A percentile compares a stretch with the other conserved stretches of the same genome.
Conservation (phyloP, 2,888 invertebrate species). For the Epinotia nisella region DNA sequence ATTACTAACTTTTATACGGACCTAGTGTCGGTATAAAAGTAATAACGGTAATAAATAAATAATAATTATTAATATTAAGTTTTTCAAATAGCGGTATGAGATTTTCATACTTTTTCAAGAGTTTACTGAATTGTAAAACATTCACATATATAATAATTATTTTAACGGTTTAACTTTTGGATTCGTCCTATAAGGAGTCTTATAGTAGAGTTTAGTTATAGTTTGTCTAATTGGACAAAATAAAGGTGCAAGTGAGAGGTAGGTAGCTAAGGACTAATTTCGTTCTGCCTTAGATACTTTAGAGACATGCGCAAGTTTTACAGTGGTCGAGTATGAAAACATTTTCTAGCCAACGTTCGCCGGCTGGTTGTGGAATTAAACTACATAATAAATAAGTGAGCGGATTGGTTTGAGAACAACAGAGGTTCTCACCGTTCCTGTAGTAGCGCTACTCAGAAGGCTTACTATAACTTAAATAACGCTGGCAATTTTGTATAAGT, state of each 20-base stretch:
- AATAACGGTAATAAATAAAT: too few species aligned
- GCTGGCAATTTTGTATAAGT: not conserved
- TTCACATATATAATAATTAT: too few species aligned
- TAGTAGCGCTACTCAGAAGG: constrained; percentile 47
- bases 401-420: constrained; percentile 43
- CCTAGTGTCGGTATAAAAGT: too few species aligned
- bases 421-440: constrained; percentile 51
- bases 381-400: constrained; percentile 64
- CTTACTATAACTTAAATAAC: constrained; percentile 19
- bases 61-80: too few species aligned
- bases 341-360: constrained; percentile 10
- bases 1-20: too few species aligned
- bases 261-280: not conserved
- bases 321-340: not conserved
- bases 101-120: too few species aligned
- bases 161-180: too few species aligned
- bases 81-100: too few species aligned
- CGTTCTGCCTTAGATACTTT: not conserved
- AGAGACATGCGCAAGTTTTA: not conserved
- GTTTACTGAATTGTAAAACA: too few species aligned
- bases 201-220: too few species aligned
- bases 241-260: not conserved
- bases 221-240: not conserved
- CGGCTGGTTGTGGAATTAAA: constrained; percentile 59
- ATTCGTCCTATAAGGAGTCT: too few species aligned